Conservation (phyloP, 2,888 invertebrate species). For the Germaria angustata region DNA sequence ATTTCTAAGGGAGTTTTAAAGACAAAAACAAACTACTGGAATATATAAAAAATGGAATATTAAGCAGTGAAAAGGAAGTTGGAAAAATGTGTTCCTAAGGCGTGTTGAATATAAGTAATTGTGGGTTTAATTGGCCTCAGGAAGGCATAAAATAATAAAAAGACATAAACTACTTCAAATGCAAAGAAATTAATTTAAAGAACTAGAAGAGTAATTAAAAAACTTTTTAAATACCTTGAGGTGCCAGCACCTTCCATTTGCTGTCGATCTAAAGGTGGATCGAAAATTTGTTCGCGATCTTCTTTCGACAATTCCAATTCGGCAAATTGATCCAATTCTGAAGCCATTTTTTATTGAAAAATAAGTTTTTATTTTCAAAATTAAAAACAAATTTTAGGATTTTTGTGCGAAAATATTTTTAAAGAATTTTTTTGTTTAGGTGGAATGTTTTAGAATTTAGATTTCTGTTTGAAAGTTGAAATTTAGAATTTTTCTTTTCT, state of each 20-base stretch:
- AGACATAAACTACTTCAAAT: slow-evolving; percentile 14
- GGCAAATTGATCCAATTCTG: slow-evolving; percentile 84
- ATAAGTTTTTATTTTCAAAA: slow-evolving; percentile 8
- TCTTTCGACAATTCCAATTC: slow-evolving; percentile 86
- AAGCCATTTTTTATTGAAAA: slow-evolving; percentile 75
- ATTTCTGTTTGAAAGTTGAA: slow-evolving; percentile 26
- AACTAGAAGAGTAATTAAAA: slow-evolving; percentile 17
- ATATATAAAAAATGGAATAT: not conserved
- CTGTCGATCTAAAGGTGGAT: slow-evolving; percentile 81
- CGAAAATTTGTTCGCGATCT: slow-evolving; percentile 88
- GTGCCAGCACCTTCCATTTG: slow-evolving; percentile 80
- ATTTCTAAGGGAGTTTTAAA: slow-evolving; percentile 5
- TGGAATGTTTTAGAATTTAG: slow-evolving; percentile 42
- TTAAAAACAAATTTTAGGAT: not conserved
- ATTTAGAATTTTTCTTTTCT: slow-evolving; percentile 36
- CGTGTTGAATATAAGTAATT: slow-evolving; percentile 57
- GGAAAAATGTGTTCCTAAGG: slow-evolving; percentile 34
- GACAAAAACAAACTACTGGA: slow-evolving; percentile 3
- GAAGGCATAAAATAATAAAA: slow-evolving; percentile 38
- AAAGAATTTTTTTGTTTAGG: not conserved
- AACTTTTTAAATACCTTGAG: slow-evolving; percentile 77
- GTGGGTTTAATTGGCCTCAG: slow-evolving; percentile 65
- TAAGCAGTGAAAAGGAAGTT: not conserved
- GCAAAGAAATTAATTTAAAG: slow-evolving; percentile 18
- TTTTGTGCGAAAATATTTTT: not conserved